Base-by-base conservation (phyloP, 2,797 vertebrate species). In the Lepidocolaptes lacrymiger region DNA sequence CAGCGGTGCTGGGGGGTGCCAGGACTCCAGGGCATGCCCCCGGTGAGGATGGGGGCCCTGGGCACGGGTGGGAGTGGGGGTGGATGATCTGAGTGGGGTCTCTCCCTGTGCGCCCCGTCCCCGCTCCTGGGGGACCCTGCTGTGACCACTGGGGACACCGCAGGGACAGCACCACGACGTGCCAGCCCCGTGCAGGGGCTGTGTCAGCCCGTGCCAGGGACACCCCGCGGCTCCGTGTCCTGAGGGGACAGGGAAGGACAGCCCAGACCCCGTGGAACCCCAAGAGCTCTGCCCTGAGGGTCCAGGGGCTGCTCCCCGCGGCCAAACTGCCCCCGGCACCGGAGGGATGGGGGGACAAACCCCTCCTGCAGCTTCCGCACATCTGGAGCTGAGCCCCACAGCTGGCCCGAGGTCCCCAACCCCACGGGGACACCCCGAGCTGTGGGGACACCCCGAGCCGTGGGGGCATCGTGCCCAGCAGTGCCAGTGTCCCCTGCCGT, bases 41-140 rank as follows among this genome's bases (percentile, higher is more conserved):
- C 43, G 0, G 28, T 0, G 5, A 27, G 49, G 46, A 32, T 7
- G 6, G 0, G 4, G 55, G 44, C 6, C 26, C 58, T 0, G 19
- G 73, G 41, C 3, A 7, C 0, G 9, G 22, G 26, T 55, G 72
- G 76, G 32, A 23, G 26, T 1, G 32, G 58, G 48, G 32, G 5
- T 10, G 8, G 43, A 17, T 14, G 7, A 12, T 36, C 5, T 13
- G 69, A 4, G 28, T 24, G 62, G 41, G 62, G 32, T 7, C 8
- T 44, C 74, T 48, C 41, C 30, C 28, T 6, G 20, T 17, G 63
- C 27, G 39, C 0, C 23, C 49, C 13, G 22, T 49, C 32, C 2
- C 20, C 27, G 19, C 27, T 43, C 36, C 51, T 7, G 22, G 51
- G 49, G 66, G 43, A 72, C 67, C 32, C 41, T 2, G 21, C 41